Evolutionary conservation across 2,888 invertebrate species (phyloP).

Genomic region (Schrankia costaestrigalis): DNA sequence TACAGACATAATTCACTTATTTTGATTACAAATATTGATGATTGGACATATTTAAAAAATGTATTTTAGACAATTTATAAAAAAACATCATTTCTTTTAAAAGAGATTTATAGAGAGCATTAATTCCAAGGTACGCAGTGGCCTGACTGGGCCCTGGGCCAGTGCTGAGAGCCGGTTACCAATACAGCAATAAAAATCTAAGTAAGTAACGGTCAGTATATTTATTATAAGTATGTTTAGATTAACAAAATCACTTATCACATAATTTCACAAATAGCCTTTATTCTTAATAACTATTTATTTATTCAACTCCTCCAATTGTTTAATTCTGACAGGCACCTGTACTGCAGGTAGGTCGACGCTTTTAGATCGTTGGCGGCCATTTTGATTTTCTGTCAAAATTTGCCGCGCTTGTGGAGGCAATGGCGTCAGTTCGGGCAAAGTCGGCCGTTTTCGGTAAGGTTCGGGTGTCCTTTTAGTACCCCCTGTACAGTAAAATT

Average conservation of each 20-base stretch:
- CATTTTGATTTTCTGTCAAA: constrained; percentile 46
- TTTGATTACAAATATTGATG: background rate
- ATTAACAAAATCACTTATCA: background rate
- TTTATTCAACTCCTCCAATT: constrained; percentile 55
- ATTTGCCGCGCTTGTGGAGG: constrained; percentile 43
- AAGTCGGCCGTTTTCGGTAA: constrained; percentile 54
- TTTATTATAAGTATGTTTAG: too few species aligned
- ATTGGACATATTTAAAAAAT: too few species aligned
- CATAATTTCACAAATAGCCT: background rate
- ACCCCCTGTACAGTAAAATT: constrained; percentile 45
- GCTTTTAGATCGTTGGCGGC: constrained; percentile 65
- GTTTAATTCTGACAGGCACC: constrained; percentile 69
- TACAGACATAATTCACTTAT: background rate
- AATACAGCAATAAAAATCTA: too few species aligned
- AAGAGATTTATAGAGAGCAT: too few species aligned
- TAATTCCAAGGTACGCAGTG: too few species aligned
- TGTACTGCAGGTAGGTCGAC: constrained; percentile 74
- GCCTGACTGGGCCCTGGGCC: too few species aligned
- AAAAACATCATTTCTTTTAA: too few species aligned
- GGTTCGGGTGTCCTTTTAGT: constrained; percentile 54
- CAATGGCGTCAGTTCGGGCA: constrained; percentile 51
- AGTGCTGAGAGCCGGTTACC: too few species aligned
- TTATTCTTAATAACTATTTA: constrained; percentile 13
- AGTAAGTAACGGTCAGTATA: too few species aligned
- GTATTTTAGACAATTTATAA: too few species aligned